phyloP scores from a whole-genome alignment of 2,888 invertebrate genomes.

The Morpho helenor region DNA sequence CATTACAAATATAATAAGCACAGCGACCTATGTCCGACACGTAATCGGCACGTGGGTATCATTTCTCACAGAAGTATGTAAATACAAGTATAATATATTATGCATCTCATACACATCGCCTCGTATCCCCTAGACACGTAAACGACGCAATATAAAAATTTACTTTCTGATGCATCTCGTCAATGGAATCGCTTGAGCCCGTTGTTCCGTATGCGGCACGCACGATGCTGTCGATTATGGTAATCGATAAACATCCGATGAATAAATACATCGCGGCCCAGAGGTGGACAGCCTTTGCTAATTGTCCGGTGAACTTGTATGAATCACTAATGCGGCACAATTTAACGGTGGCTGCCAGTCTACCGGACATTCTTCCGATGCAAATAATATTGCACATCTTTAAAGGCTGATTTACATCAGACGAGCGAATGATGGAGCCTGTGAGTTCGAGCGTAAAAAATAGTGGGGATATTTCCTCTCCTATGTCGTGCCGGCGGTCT shows the following conservation, averaged over 20 bases:
- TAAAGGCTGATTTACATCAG: not conserved
- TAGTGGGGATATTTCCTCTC: too few relatives aligned
- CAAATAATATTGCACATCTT: constrained; percentile 12
- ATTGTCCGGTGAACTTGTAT: constrained; percentile 74
- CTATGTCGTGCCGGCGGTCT: too few relatives aligned
- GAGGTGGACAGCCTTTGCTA: constrained; percentile 79
- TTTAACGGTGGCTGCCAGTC: constrained; percentile 54
- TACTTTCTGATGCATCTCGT: constrained; percentile 49
- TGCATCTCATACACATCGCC: not conserved
- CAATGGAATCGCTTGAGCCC: constrained; percentile 50
- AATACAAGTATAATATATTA: not conserved
- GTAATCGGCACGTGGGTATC: not conserved
- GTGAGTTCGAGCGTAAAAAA: too few relatives aligned
- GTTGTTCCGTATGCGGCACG: constrained; percentile 71
- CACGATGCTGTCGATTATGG: constrained; percentile 74
- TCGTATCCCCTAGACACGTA: not conserved
- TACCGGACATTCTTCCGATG: constrained; percentile 34
- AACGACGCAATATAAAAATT: constrained; percentile 11
- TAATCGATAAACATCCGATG: constrained; percentile 77
- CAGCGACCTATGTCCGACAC: too few relatives aligned
- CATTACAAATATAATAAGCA: too few relatives aligned
- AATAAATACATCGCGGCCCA: constrained; percentile 71
- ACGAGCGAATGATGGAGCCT: too few relatives aligned
- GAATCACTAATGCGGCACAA: constrained; percentile 67
- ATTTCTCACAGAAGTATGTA: not conserved